Evolutionary conservation across 37 sponge, comb jelly and placozoan genomes (phyloP).

Genomic region (Mnemiopsis leidyi): DNA sequence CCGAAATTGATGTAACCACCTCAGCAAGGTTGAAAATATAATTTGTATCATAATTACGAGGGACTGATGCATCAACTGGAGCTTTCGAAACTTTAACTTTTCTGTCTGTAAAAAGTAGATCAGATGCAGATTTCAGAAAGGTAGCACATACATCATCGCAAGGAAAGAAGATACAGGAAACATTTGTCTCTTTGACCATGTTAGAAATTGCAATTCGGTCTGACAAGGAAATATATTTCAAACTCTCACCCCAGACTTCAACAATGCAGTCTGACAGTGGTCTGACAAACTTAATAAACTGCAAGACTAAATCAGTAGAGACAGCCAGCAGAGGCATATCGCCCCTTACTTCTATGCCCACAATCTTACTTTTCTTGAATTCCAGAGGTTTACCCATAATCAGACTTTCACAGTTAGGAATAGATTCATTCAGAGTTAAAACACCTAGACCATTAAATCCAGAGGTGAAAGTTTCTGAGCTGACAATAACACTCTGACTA

Average conservation of each 20-base stretch:
- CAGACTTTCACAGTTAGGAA: constrained; percentile 9
- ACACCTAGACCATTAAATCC: constrained; percentile 53
- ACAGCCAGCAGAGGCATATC: background rate
- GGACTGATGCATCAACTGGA: background rate
- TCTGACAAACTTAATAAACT: constrained; percentile 34
- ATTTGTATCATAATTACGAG: background rate
- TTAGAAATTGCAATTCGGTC: constrained; percentile 54
- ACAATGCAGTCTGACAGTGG: constrained; percentile 5
- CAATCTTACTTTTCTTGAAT: background rate
- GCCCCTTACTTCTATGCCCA: constrained; percentile 1
- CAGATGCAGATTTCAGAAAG: background rate
- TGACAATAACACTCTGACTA: constrained; percentile 30
- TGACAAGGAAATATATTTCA: constrained; percentile 2
- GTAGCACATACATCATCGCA: background rate
- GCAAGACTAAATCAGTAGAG: constrained; percentile 55
- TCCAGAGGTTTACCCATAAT: constrained; percentile 19
- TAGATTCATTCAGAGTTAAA: background rate
- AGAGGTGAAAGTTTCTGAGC: constrained; percentile 26
- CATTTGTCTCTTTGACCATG: constrained; percentile 53
- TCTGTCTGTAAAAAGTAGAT: background rate
- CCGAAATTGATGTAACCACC: background rate
- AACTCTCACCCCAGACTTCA: constrained; percentile 46
- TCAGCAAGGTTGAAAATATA: background rate
- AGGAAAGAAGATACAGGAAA: constrained; percentile 22
- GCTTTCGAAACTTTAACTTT: constrained; percentile 12